A percentile compares a stretch with the other conserved stretches of the same genome.
These are phyloP conservation scores for Exephanes ischioxanthus DNA, from an alignment of 2,888 invertebrate genomes.

Conservation along the genomic window DNA sequence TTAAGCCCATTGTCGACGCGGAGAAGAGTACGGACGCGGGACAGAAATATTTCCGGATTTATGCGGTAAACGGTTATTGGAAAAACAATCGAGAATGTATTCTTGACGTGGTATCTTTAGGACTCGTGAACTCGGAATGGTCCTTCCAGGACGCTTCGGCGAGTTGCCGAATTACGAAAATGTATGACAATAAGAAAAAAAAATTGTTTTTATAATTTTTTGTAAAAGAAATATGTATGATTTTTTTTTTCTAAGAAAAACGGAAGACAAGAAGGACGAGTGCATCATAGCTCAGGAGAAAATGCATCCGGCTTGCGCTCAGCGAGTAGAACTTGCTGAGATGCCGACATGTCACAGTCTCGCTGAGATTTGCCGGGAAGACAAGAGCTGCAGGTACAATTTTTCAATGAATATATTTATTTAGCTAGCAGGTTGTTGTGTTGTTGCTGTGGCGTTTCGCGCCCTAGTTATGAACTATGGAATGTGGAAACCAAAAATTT, in stretches of 20 bases:
- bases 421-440: no score
- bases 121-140: not conserved
- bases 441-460: no score
- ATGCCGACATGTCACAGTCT: slow-evolving; percentile 95
- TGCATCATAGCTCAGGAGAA: slow-evolving; percentile 96
- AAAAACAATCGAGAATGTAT: not conserved
- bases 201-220: slow-evolving; percentile 47
- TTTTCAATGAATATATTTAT: not conserved
- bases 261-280: slow-evolving; percentile 93
- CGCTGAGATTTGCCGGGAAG: slow-evolving; percentile 93
- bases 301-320: slow-evolving; percentile 95
- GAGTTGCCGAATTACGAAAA: not conserved
- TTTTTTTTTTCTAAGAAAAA: slow-evolving; percentile 88
- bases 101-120: not conserved
- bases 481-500: no score
- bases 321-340: slow-evolving; percentile 90
- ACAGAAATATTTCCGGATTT: not conserved
- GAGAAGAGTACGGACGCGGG: slow-evolving; percentile 5
- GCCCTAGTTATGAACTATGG: no score
- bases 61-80: not conserved
- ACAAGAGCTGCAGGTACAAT: slow-evolving; percentile 93
- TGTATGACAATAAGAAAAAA: not conserved
- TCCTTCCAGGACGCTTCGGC: not conserved
- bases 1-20: not conserved
- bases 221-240: not conserved